Conservation (phyloP, 2,113 vertebrate species). For the Podarcis cretensis region DNA sequence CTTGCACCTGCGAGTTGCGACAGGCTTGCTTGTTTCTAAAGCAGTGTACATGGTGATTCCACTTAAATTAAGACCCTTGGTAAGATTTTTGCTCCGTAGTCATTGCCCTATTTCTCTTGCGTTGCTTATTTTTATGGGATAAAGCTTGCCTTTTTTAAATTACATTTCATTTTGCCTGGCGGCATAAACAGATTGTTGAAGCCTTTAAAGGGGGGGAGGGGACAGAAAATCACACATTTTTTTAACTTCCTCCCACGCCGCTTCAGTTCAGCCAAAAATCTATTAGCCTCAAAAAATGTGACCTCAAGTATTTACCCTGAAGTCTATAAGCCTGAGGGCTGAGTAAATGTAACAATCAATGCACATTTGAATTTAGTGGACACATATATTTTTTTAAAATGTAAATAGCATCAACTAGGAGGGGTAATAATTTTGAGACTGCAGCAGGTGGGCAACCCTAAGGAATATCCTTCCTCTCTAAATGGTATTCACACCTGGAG, state of each 20-base stretch:
- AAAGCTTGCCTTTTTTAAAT: neutral
- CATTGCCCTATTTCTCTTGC: neutral
- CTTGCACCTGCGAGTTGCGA: neutral
- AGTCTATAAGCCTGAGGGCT: neutral
- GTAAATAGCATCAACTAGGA: neutral
- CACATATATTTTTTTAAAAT: neutral
- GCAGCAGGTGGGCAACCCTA: neutral
- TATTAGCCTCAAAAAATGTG: neutral
- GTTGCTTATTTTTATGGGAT: neutral
- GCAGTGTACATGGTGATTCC: too few species aligned
- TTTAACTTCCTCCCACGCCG: too few species aligned
- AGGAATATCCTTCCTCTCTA: neutral
- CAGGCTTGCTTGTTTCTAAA: neutral
- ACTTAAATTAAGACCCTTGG: neutral
- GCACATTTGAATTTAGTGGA: neutral
- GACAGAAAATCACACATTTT: neutral
- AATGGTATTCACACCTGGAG: neutral
- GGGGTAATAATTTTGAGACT: neutral
- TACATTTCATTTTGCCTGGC: neutral
- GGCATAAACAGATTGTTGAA: slow-evolving; percentile 10
- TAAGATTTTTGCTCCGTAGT: neutral
- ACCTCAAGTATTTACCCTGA: neutral
- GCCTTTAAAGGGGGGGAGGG: neutral
- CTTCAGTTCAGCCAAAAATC: neutral
- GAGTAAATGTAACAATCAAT: neutral